These are phyloP conservation scores for Drosophila nr. perissopoda DNA, from an alignment of 2,888 invertebrate genomes.

Conservation along the genomic window DNA sequence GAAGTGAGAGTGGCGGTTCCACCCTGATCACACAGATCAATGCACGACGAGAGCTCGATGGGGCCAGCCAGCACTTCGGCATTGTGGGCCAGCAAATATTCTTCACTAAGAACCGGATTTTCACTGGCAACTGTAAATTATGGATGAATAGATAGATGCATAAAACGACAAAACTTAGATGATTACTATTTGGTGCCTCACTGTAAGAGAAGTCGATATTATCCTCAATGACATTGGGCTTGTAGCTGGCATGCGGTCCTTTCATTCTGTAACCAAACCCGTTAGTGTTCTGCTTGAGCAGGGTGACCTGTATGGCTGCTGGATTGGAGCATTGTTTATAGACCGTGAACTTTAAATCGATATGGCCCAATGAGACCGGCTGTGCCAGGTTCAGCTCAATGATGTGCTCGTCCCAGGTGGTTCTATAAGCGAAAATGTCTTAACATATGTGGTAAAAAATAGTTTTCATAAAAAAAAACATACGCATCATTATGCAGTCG, in stretches of 20 bases:
- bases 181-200: constrained; percentile 25
- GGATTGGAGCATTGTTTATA: constrained; percentile 91
- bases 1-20: constrained; percentile 95
- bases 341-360: constrained; percentile 94
- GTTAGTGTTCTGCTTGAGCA: constrained; percentile 89
- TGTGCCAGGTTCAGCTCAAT: constrained; percentile 94
- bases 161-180: neutral
- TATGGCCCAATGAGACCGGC: constrained; percentile 92
- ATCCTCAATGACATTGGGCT: constrained; percentile 85
- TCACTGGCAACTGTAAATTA: constrained; percentile 85
- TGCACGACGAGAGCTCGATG: constrained; percentile 91
- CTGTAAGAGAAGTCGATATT: constrained; percentile 74
- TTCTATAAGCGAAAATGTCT: constrained; percentile 81
- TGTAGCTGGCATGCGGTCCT: constrained; percentile 81
- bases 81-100: constrained; percentile 94
- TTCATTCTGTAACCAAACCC: constrained; percentile 88
- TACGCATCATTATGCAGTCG: constrained; percentile 93
- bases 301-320: constrained; percentile 92
- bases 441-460: constrained; percentile 1
- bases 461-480: constrained; percentile 54
- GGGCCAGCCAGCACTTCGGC: constrained; percentile 97
- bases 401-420: constrained; percentile 97
- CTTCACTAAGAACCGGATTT: constrained; percentile 91
- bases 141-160: neutral
- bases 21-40: constrained; percentile 93